Evolutionary conservation across 2,797 vertebrate genomes (phyloP), one percentile per base, ranked within the genome.

Genomic region (Danio choprae): DNA sequence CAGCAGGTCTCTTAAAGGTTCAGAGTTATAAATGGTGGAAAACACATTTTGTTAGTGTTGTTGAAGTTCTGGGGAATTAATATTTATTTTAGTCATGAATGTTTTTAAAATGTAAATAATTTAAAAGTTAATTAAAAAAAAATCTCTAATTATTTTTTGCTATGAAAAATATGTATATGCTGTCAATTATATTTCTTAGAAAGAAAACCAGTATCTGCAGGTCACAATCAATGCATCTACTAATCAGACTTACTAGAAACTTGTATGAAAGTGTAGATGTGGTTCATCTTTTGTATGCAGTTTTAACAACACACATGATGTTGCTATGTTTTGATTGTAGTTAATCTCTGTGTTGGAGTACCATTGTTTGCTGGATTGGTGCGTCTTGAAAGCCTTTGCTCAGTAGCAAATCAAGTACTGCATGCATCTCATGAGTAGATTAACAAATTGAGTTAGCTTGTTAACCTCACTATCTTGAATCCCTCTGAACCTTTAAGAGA

Each of bases 401-500:
- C 62, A 77, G 58, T 77, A 83, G 80, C 81, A 91, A 89, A 91
- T 92, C 84, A 85, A 72, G 48, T 58, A 80, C 85, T 85, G 85
- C 36, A 81, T 86, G 87, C 79, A 89, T 91, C 88, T 88, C 80
- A 88, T 92, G 83, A 90, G 87, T 85, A 86, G 87, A 90, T 89
- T 87, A 83, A 51, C 87, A 85, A 90, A 92, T 91, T 86, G 70
- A 90, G 85, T 91, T 91, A 91, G 56, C 87, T 86, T 87, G 85
- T 91, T 84, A 80, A 58, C 69, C 64, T 20, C 22, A 59, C 44
- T 81, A 55, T 82, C 69, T 64, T 46, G 67, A 81, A 72, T 77
- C 56, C 60, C 44, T 70, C 40, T 70, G 56, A 79, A 70, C 63
- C 70, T 55, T 70, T 40, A 22, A 63, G 20, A 13, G 50, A 7